phyloP scores from a whole-genome alignment of 1,140 invertebrate genomes.

The Liolophura sinensis region DNA sequence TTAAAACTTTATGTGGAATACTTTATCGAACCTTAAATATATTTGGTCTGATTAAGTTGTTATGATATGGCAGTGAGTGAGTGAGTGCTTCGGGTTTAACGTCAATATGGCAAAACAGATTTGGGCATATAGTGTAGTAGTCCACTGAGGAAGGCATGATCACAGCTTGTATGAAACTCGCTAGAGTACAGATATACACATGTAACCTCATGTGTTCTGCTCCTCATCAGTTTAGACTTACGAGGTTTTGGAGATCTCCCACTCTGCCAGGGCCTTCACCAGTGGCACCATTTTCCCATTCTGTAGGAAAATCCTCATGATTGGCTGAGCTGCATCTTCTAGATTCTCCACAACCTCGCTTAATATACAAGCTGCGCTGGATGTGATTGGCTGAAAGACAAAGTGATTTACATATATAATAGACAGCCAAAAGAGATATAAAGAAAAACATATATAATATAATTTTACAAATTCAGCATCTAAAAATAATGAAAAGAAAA shows the following conservation, averaged over 20 bases:
- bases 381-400: conserved; percentile 75
- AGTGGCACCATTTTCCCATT: conserved; percentile 82
- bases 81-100: no score
- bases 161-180: no score
- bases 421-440: not conserved
- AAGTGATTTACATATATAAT: conserved; percentile 14
- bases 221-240: conserved; percentile 66
- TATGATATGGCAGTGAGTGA: no score
- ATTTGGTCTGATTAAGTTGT: no score
- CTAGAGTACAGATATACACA: no score
- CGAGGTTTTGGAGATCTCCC: conserved; percentile 87
- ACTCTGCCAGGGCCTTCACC: conserved; percentile 77
- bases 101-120: no score
- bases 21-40: no score
- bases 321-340: conserved; percentile 83
- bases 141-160: no score
- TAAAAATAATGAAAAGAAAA: not conserved
- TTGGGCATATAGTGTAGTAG: no score
- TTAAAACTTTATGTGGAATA: no score
- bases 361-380: conserved; percentile 82
- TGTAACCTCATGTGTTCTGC: no score
- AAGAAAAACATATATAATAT: not conserved
- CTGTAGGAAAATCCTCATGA: conserved; percentile 82
- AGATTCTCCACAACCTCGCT: conserved; percentile 84
- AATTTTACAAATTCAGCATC: not conserved